Evolutionary conservation across 2,888 invertebrate species (phyloP).

Genomic region (Drosophila birchii): DNA sequence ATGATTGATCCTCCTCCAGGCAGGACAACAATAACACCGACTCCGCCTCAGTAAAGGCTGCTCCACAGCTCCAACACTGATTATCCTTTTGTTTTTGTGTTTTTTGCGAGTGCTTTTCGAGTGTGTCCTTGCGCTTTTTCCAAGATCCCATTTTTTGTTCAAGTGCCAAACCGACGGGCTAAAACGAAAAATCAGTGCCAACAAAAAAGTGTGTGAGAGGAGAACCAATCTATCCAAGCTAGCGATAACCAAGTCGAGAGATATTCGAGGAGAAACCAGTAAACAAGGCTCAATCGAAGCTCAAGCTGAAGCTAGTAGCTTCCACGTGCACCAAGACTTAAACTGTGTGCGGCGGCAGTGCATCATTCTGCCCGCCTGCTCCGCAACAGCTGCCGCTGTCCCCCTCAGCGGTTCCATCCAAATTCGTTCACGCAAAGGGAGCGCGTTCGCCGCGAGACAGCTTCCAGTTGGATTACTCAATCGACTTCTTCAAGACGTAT

Average conservation of each 20-base stretch:
- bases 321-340: neutral
- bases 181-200: slow-evolving; percentile 2
- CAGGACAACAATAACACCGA: neutral
- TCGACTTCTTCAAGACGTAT: slow-evolving; percentile 84
- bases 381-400: slow-evolving; percentile 6
- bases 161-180: slow-evolving; percentile 4
- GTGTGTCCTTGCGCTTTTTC: neutral
- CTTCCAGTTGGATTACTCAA: slow-evolving; percentile 82
- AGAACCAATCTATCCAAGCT: neutral
- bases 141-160: slow-evolving; percentile 8
- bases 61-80: neutral
- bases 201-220: slow-evolving; percentile 2
- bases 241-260: too few relatives aligned
- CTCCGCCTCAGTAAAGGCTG: neutral
- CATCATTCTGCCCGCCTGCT: slow-evolving; percentile 3
- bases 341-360: slow-evolving; percentile 1
- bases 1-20: slow-evolving; percentile 13
- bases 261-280: neutral
- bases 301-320: neutral
- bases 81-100: neutral
- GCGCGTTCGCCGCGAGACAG: slow-evolving; percentile 69
- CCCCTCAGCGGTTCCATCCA: slow-evolving; percentile 1
- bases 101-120: slow-evolving; percentile 3
- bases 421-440: slow-evolving; percentile 20
- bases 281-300: neutral